phyloP scores from a whole-genome alignment of 1,140 invertebrate species.

The Amphibalanus amphitrite region DNA sequence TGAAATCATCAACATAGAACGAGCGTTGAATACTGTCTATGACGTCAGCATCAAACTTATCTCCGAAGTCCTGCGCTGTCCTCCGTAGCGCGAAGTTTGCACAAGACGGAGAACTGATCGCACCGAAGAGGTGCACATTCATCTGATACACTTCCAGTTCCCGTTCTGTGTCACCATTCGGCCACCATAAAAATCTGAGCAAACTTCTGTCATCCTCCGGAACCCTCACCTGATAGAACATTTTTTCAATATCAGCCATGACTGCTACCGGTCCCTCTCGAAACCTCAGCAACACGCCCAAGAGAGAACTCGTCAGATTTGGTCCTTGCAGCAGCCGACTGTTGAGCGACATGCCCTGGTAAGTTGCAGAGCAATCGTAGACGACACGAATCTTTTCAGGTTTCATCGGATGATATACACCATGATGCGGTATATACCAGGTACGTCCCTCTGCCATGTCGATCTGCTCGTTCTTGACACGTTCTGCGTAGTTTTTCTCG shows the following conservation, averaged over 20 bases:
- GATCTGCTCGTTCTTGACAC: no score
- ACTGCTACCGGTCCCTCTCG: conserved; percentile 5
- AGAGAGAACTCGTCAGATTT: conserved; percentile 5
- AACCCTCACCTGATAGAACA: conserved; percentile 12
- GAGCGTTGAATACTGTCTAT: no score
- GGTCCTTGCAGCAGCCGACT: conserved; percentile 9
- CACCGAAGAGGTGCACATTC: conserved; percentile 5
- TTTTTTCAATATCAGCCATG: conserved; percentile 9
- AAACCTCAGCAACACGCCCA: conserved; percentile 8
- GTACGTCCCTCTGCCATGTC: no score
- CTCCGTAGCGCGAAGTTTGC: conserved; percentile 8
- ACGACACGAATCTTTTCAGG: conserved; percentile 7
- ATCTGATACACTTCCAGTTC: conserved; percentile 5
- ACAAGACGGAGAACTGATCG: conserved; percentile 2
- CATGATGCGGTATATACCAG: conserved; percentile 7
- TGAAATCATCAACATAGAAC: no score
- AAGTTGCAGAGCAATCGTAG: conserved; percentile 10
- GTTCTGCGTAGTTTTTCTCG: no score
- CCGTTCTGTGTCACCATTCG: neutral
- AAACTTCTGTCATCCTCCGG: neutral
- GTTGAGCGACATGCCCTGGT: conserved; percentile 5
- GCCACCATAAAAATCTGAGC: conserved; percentile 8
- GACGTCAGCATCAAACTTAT: no score
- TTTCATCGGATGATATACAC: conserved; percentile 12
- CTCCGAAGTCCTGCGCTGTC: conserved; percentile 4